These are phyloP conservation scores for Cryptoblepharus egeriae DNA, from an alignment of 2,797 vertebrate species.

Conservation along the genomic window DNA sequence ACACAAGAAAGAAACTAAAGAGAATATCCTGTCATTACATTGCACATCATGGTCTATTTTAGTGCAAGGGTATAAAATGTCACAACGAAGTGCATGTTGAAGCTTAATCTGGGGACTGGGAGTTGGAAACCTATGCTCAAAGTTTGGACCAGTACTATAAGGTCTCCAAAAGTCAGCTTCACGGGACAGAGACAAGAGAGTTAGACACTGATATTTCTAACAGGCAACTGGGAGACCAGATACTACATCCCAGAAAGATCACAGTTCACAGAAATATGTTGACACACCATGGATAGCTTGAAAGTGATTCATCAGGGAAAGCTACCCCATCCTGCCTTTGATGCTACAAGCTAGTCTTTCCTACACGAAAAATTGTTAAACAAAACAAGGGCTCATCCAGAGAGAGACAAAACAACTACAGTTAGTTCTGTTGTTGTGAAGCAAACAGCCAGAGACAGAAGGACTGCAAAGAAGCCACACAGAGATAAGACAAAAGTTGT, in stretches of 20 bases:
- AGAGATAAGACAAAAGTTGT: neutral
- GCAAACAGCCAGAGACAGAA: neutral
- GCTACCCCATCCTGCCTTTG: neutral
- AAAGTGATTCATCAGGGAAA: neutral
- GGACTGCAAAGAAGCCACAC: neutral
- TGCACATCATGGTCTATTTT: no score
- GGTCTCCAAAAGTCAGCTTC: neutral
- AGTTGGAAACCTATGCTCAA: neutral
- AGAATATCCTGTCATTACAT: neutral
- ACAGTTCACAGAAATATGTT: neutral
- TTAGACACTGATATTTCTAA: neutral
- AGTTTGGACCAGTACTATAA: neutral
- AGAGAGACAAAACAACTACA: neutral
- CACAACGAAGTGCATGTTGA: neutral
- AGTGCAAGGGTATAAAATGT: no score
- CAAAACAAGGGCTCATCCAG: neutral
- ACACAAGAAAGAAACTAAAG: no score
- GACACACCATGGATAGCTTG: neutral
- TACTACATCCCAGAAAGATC: neutral
- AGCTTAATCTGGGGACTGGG: neutral
- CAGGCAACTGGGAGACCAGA: neutral
- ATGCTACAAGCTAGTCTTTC: neutral
- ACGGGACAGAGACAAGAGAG: neutral
- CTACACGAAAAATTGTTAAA: neutral
- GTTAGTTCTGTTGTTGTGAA: neutral